Percentiles rank a stretch among this genome's conserved stretches.
Conservation (phyloP, 2,113 vertebrate species). For the Rutilus rutilus region DNA sequence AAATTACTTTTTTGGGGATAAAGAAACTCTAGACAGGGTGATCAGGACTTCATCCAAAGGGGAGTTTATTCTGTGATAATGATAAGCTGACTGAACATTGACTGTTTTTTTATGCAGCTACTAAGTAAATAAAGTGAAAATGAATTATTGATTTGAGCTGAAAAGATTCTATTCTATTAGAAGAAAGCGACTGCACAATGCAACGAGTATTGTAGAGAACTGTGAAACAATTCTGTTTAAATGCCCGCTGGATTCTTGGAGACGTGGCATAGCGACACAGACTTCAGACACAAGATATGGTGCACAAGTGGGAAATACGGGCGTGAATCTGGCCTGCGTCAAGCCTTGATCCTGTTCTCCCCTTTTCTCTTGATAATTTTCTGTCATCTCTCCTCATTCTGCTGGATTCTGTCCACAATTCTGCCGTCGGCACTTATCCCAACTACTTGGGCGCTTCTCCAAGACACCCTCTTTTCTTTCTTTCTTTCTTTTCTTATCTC, state of each 20-base stretch:
- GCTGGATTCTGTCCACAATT: not conserved
- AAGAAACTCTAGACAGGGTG: not conserved
- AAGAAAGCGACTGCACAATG: not conserved
- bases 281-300: not conserved
- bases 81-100: not conserved
- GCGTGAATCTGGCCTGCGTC: constrained; percentile 3
- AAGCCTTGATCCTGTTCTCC: not conserved
- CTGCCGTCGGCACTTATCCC: not conserved
- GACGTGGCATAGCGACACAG: not conserved
- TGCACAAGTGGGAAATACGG: not conserved
- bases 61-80: not conserved
- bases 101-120: not conserved
- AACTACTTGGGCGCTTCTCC: constrained; percentile 16
- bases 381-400: not conserved
- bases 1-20: not conserved
- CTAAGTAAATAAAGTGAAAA: not conserved
- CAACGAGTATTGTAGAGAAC: not conserved
- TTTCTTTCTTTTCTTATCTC: constrained; percentile 39
- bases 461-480: constrained; percentile 7
- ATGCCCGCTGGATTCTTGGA: not conserved
- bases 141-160: not conserved
- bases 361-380: not conserved
- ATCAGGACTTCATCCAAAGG: not conserved
- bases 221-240: not conserved
- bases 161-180: not conserved